A percentile compares a stretch with the other conserved stretches of the same genome.
phyloP scores from a whole-genome alignment of 92 coral and sea anemone genomes.

The Muricea muricata region DNA sequence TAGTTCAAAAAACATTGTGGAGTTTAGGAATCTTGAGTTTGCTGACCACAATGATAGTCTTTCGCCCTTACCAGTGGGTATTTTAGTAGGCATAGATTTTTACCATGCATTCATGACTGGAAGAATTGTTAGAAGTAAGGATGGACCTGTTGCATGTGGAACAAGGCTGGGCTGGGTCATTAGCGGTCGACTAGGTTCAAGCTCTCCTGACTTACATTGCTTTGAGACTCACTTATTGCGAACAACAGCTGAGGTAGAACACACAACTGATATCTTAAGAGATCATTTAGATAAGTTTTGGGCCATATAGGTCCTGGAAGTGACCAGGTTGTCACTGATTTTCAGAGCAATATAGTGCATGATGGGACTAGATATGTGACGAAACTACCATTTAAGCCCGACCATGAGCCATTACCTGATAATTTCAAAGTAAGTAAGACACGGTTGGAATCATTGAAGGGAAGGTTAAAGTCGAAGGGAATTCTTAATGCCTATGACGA shows the following conservation, averaged over 20 bases:
- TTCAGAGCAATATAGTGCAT: conserved; percentile 3
- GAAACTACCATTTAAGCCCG: conserved; percentile 10
- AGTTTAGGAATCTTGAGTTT: neutral
- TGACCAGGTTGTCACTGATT: neutral
- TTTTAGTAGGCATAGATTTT: neutral
- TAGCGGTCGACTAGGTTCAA: conserved; percentile 5
- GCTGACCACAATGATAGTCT: neutral
- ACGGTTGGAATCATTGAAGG: no score
- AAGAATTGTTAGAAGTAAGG: neutral
- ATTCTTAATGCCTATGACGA: no score
- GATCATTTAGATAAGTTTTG: conserved; percentile 5
- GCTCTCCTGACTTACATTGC: neutral
- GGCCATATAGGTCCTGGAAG: neutral
- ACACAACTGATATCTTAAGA: neutral
- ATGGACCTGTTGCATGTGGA: neutral
- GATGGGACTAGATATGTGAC: conserved; percentile 17
- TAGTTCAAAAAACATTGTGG: neutral
- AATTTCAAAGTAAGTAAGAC: no score
- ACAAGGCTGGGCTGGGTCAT: conserved; percentile 26
- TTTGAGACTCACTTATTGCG: conserved; percentile 23
- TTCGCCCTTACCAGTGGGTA: neutral
- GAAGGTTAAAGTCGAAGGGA: no score
- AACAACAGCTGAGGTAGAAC: neutral
- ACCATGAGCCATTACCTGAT: conserved; percentile 4
- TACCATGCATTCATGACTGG: conserved; percentile 15